Conservation (phyloP, 2,888 invertebrate species). For the Petrophora chlorosata region DNA sequence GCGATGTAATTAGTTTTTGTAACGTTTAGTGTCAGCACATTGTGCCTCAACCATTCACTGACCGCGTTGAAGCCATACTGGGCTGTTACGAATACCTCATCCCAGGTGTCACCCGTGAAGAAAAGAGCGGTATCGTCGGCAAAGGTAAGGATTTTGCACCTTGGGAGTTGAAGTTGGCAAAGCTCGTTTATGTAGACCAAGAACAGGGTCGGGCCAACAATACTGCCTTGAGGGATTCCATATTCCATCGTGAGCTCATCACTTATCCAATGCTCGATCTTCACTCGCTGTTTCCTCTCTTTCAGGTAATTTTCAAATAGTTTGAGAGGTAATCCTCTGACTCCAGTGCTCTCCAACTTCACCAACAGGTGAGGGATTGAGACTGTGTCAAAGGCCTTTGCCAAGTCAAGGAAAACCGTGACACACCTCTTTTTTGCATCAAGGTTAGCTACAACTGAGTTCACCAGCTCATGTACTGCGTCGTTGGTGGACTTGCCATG, state of each 20-base stretch:
- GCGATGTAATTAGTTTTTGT: too few relatives aligned
- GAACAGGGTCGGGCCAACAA: background rate
- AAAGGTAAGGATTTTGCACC: too few relatives aligned
- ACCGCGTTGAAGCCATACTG: too few relatives aligned
- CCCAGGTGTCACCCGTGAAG: too few relatives aligned
- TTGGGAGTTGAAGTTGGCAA: too few relatives aligned
- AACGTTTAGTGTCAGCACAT: too few relatives aligned
- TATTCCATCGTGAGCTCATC: background rate
- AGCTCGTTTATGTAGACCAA: too few relatives aligned
- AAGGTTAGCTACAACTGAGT: background rate
- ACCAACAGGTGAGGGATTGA: constrained; percentile 6
- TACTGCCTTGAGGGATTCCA: background rate
- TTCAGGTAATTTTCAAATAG: constrained; percentile 15
- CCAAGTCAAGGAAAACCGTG: constrained; percentile 4
- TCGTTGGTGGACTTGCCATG: constrained; percentile 13
- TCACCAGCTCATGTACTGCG: constrained; percentile 8
- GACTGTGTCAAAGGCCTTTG: constrained; percentile 13
- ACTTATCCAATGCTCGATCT: constrained; percentile 1
- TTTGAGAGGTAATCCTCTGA: constrained; percentile 6
- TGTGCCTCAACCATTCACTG: too few relatives aligned
- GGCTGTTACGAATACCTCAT: too few relatives aligned
- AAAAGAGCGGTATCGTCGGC: too few relatives aligned
- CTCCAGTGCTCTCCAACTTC: constrained; percentile 15
- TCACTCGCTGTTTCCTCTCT: constrained; percentile 15
- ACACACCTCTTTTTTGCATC: constrained; percentile 7